A percentile compares a stretch with the other conserved stretches of the same genome.
These are phyloP conservation scores for Embidobia sp. DNA, from an alignment of 2,888 invertebrate genomes.

Conservation along the genomic window DNA sequence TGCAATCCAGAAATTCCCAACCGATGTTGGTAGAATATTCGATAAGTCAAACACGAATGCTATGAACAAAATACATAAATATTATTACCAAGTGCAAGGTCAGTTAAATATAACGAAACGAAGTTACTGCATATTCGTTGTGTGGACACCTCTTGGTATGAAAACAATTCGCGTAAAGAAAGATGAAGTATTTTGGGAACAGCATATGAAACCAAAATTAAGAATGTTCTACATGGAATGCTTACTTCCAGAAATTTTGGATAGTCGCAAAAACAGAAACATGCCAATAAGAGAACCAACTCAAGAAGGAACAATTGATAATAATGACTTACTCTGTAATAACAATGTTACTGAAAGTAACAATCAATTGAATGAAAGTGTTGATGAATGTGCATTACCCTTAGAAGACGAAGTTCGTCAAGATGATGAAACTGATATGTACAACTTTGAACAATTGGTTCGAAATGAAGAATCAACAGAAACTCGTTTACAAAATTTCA, in stretches of 20 bases:
- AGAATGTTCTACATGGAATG: not conserved
- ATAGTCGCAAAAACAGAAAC: conserved; percentile 7
- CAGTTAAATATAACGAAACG: conserved; percentile 13
- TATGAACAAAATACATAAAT: not conserved
- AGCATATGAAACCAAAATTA: not conserved
- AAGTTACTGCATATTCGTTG: not conserved
- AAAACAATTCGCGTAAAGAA: not conserved
- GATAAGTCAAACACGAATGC: not conserved
- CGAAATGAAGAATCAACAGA: no score
- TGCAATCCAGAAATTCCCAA: not conserved
- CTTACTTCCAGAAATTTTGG: conserved; percentile 10
- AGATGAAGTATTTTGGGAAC: no score
- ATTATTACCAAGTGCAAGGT: conserved; percentile 5
- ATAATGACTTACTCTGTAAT: no score
- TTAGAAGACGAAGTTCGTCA: no score
- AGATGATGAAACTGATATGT: no score
- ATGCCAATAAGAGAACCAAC: conserved; percentile 9
- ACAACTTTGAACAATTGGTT: no score
- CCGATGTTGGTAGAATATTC: conserved; percentile 3
- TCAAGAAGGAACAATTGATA: not conserved
- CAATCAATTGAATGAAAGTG: no score
- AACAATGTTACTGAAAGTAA: no score
- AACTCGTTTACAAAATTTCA: no score
- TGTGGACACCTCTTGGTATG: conserved; percentile 6
- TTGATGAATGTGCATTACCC: no score